Conservation (phyloP, 2,113 vertebrate genomes). For the Elephas maximus region DNA sequence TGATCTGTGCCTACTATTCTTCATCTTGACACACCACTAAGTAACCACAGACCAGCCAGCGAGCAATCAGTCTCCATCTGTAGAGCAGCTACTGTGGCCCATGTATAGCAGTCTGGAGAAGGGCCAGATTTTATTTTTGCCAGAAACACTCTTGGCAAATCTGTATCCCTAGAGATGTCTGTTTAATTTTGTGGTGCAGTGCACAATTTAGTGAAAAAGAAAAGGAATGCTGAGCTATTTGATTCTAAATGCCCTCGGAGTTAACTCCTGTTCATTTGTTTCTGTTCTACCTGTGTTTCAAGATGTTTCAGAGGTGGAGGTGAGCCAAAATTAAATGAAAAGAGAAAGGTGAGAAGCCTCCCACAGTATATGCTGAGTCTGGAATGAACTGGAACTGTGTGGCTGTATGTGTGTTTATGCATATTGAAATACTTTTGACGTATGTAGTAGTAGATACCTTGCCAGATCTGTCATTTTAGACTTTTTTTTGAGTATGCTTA, state of each 20-base stretch:
- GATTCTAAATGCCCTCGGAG: slow-evolving; percentile 76
- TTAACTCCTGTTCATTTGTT: slow-evolving; percentile 74
- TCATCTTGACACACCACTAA: slow-evolving; percentile 71
- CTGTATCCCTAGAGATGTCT: slow-evolving; percentile 84
- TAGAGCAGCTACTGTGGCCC: slow-evolving; percentile 75
- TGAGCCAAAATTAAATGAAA: slow-evolving; percentile 66
- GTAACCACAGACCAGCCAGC: slow-evolving; percentile 75
- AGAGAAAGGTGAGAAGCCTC: slow-evolving; percentile 42
- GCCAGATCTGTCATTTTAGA: slow-evolving; percentile 53
- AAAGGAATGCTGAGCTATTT: slow-evolving; percentile 82
- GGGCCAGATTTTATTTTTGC: slow-evolving; percentile 86
- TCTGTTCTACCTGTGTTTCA: slow-evolving; percentile 66
- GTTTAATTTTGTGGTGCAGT: slow-evolving; percentile 87
- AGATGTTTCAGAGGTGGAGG: slow-evolving; percentile 66
- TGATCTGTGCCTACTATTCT: slow-evolving; percentile 47
- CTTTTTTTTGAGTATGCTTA: neutral
- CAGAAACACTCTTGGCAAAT: slow-evolving; percentile 86
- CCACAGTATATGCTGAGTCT: slow-evolving; percentile 9
- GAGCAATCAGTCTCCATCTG: slow-evolving; percentile 73
- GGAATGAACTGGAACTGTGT: slow-evolving; percentile 43
- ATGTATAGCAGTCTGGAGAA: slow-evolving; percentile 82
- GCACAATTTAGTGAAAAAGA: slow-evolving; percentile 80
- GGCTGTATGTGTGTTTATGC: neutral
- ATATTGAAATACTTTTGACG: slow-evolving; percentile 47
- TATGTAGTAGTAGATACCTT: slow-evolving; percentile 44